Evolutionary conservation across 2,888 invertebrate genomes (phyloP).

Genomic region (Acanthoscelides obtectus): DNA sequence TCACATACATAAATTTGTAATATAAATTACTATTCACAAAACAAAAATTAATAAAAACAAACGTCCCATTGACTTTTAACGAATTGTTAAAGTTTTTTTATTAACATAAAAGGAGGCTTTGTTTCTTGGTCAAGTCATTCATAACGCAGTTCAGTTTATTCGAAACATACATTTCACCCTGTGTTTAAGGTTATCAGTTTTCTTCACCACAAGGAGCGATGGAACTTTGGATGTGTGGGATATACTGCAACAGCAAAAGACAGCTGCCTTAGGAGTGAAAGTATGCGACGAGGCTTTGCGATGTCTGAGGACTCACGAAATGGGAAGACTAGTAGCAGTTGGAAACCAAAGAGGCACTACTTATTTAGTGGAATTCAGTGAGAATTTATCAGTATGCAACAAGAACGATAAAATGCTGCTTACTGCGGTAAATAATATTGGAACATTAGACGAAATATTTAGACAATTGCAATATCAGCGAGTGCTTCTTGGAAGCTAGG

Average conservation of each 20-base stretch:
- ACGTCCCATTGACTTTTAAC: too few relatives aligned
- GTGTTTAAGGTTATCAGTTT: slow-evolving; percentile 72
- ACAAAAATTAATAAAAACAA: too few relatives aligned
- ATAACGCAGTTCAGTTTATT: too few relatives aligned
- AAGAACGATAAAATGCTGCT: slow-evolving; percentile 74
- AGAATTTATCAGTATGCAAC: slow-evolving; percentile 65
- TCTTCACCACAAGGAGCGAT: slow-evolving; percentile 79
- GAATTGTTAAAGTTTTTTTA: too few relatives aligned
- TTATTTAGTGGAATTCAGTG: slow-evolving; percentile 73
- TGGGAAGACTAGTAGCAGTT: slow-evolving; percentile 68
- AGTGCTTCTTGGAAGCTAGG: too few relatives aligned
- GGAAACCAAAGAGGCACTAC: slow-evolving; percentile 75
- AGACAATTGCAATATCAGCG: not conserved
- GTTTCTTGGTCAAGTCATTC: too few relatives aligned
- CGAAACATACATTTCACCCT: not conserved
- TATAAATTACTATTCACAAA: too few relatives aligned
- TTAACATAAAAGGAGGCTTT: too few relatives aligned
- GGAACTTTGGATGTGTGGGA: slow-evolving; percentile 91
- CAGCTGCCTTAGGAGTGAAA: slow-evolving; percentile 72
- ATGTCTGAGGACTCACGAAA: slow-evolving; percentile 64
- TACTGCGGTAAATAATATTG: slow-evolving; percentile 57
- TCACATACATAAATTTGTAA: too few relatives aligned
- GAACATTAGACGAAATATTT: not conserved
- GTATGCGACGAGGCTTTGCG: slow-evolving; percentile 64
- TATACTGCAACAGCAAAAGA: slow-evolving; percentile 76